phyloP scores from a whole-genome alignment of 2,797 vertebrate species.

The Danio aesculapii region DNA sequence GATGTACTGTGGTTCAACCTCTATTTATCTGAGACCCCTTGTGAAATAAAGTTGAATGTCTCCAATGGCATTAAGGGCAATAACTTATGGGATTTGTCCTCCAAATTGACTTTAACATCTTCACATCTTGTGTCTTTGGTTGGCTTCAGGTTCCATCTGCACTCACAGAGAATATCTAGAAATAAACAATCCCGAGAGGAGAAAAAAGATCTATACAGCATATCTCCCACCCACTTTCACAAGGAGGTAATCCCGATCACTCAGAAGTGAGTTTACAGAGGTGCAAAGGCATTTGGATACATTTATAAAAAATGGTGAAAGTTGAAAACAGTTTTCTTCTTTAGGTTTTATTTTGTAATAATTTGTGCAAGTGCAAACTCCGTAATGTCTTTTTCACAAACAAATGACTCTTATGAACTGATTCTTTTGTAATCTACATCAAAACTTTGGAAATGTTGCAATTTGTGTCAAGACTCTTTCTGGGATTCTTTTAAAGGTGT shows the following conservation, averaged over 20 bases:
- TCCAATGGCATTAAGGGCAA: not conserved
- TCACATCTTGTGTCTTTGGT: conserved; percentile 17
- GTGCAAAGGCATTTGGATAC: not conserved
- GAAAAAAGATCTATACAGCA: not conserved
- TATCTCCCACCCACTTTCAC: not conserved
- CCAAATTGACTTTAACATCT: conserved; percentile 22
- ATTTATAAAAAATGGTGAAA: conserved; percentile 17
- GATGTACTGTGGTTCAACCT: conserved; percentile 4
- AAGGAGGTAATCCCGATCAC: not conserved
- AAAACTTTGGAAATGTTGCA: not conserved
- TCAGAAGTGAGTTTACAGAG: not conserved
- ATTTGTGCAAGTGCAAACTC: not conserved
- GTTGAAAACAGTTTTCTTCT: not conserved
- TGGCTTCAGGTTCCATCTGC: conserved; percentile 11
- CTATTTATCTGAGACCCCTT: conserved; percentile 10
- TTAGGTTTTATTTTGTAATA: not conserved
- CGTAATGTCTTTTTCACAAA: not conserved
- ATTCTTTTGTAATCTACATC: not conserved
- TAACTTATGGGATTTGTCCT: conserved; percentile 10
- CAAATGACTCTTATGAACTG: too few relatives aligned
- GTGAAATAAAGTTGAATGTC: conserved; percentile 3
- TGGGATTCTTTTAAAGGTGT: not conserved
- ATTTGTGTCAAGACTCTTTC: not conserved
- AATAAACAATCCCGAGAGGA: conserved; percentile 13
- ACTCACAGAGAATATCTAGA: conserved; percentile 20